These are phyloP conservation scores for Sesamia inferens DNA, from an alignment of 2,888 invertebrate species.

Conservation along the genomic window DNA sequence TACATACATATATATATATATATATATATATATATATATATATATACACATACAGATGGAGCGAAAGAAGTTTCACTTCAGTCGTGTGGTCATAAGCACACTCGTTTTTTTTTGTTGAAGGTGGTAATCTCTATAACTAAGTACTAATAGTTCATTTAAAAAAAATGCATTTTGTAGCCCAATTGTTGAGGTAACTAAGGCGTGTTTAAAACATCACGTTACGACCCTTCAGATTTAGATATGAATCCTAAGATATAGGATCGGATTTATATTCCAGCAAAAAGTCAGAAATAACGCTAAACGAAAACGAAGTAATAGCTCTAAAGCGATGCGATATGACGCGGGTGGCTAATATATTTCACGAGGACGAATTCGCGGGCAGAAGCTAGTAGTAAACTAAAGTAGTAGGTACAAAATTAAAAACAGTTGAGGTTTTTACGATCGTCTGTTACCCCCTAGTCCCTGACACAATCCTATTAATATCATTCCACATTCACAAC, in stretches of 20 bases:
- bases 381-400: slow-evolving; percentile 31
- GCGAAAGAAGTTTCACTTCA: too few relatives aligned
- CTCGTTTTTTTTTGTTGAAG: background rate
- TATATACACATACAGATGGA: too few relatives aligned
- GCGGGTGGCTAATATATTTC: background rate
- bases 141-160: too few relatives aligned
- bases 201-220: background rate
- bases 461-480: slow-evolving; percentile 66
- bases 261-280: background rate
- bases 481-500: slow-evolving; percentile 55
- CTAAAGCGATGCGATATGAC: background rate
- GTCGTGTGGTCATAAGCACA: too few relatives aligned
- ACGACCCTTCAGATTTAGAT: background rate
- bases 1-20: too few relatives aligned
- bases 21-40: too few relatives aligned
- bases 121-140: too few relatives aligned
- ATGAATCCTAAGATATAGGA: too few relatives aligned
- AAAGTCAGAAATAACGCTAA: background rate
- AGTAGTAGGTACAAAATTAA: slow-evolving; percentile 55
- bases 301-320: background rate
- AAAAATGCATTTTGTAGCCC: background rate
- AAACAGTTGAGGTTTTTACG: slow-evolving; percentile 50
- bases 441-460: slow-evolving; percentile 32
- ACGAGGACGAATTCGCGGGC: background rate
- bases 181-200: background rate